Evolutionary conservation across 2,113 vertebrate genomes (phyloP).

Genomic region (Collichthys lucidus): DNA sequence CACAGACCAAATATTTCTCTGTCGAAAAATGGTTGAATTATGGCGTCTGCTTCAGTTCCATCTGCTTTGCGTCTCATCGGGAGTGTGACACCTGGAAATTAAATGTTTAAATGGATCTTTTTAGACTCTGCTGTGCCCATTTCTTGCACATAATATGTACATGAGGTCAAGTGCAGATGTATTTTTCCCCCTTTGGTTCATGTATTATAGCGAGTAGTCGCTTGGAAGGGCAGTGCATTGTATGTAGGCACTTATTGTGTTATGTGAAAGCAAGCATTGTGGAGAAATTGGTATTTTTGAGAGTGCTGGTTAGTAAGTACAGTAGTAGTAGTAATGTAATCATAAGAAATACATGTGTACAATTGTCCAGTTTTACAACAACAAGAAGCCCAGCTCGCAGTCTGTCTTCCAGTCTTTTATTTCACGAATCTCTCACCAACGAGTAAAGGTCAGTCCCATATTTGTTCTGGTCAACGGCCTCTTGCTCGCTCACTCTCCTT

Average conservation of each 20-base stretch:
- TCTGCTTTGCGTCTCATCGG: neutral
- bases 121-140: neutral
- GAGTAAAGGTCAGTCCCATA: too few species aligned
- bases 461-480: too few species aligned
- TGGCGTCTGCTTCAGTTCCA: neutral
- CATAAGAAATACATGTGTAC: too few species aligned
- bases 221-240: neutral
- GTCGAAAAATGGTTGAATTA: neutral
- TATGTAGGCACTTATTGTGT: neutral
- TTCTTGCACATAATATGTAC: neutral
- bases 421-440: too few species aligned
- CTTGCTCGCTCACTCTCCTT: too few species aligned
- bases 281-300: too few species aligned
- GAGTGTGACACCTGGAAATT: neutral
- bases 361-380: too few species aligned
- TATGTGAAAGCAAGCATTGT: too few species aligned
- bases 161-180: slow-evolving; percentile 8
- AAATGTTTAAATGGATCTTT: neutral
- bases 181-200: neutral
- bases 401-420: too few species aligned
- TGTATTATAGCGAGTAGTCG: neutral
- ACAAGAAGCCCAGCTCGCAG: too few species aligned
- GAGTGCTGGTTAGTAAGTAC: too few species aligned
- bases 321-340: too few species aligned
- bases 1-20: neutral